These are phyloP conservation scores for Lochmaea capreae DNA, from an alignment of 2,888 invertebrate genomes.

Conservation along the genomic window DNA sequence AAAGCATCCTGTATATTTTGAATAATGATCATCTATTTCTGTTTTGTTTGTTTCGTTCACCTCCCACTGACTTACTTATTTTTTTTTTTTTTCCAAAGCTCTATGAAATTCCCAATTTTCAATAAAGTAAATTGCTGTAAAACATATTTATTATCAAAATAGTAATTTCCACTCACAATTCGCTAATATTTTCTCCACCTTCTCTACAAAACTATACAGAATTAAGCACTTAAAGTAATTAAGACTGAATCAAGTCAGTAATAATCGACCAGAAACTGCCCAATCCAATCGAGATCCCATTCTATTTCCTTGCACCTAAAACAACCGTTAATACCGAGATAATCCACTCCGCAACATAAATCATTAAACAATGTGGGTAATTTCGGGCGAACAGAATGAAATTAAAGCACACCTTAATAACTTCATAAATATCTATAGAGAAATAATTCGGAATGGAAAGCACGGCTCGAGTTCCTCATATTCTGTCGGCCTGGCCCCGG, in stretches of 20 bases:
- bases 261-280: background rate
- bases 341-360: slow-evolving; percentile 33
- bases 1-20: too few relatives aligned
- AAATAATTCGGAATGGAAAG: slow-evolving; percentile 43
- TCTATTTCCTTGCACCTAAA: slow-evolving; percentile 3
- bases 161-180: too few relatives aligned
- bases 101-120: too few relatives aligned
- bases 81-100: too few relatives aligned
- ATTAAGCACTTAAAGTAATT: background rate
- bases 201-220: too few relatives aligned
- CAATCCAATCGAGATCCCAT: background rate
- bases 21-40: too few relatives aligned
- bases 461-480: slow-evolving; percentile 41
- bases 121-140: too few relatives aligned
- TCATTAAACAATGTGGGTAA: slow-evolving; percentile 40
- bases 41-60: too few relatives aligned
- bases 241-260: background rate
- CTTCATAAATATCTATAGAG: slow-evolving; percentile 49
- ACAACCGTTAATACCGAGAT: slow-evolving; percentile 16
- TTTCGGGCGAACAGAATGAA: slow-evolving; percentile 41
- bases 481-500: slow-evolving; percentile 41
- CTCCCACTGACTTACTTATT: too few relatives aligned
- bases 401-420: slow-evolving; percentile 47
- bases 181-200: too few relatives aligned
- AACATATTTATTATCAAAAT: too few relatives aligned